Conservation (phyloP, 1,140 invertebrate genomes). For the Subanguina moxae region DNA sequence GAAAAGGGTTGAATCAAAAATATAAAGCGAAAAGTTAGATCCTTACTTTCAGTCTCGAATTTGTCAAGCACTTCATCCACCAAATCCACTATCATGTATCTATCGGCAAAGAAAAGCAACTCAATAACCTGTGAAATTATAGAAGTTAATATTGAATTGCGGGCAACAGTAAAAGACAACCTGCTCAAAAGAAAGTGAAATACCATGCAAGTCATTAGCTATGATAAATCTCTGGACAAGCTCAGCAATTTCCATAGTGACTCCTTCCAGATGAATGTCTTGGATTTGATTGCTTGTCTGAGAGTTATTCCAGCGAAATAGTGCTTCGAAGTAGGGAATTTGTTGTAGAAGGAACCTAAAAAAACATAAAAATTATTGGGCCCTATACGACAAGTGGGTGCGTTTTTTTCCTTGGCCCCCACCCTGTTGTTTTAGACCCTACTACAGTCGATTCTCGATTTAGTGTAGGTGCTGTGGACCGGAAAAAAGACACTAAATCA, state of each 20-base stretch:
- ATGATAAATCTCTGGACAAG: background rate
- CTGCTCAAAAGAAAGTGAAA: background rate
- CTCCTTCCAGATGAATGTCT: background rate
- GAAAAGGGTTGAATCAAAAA: background rate
- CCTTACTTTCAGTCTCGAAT: slow-evolving; percentile 1
- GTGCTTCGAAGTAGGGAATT: slow-evolving; percentile 2
- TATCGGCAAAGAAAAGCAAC: background rate
- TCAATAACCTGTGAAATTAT: background rate
- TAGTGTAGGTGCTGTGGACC: too few relatives aligned
- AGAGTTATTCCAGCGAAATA: background rate
- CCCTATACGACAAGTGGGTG: too few relatives aligned
- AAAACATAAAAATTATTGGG: too few relatives aligned
- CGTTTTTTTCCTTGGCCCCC: too few relatives aligned
- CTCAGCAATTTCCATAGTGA: background rate
- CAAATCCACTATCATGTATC: background rate
- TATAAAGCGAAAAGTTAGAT: background rate
- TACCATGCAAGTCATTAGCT: background rate
- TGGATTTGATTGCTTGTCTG: background rate
- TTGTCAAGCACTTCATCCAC: background rate
- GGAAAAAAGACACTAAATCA: too few relatives aligned
- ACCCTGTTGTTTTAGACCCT: too few relatives aligned
- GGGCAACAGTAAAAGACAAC: background rate
- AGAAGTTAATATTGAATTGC: too few relatives aligned
- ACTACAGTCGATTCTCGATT: too few relatives aligned
- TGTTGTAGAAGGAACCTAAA: background rate